Conservation (phyloP, 2,797 vertebrate genomes). For the Taeniopygia guttata region DNA sequence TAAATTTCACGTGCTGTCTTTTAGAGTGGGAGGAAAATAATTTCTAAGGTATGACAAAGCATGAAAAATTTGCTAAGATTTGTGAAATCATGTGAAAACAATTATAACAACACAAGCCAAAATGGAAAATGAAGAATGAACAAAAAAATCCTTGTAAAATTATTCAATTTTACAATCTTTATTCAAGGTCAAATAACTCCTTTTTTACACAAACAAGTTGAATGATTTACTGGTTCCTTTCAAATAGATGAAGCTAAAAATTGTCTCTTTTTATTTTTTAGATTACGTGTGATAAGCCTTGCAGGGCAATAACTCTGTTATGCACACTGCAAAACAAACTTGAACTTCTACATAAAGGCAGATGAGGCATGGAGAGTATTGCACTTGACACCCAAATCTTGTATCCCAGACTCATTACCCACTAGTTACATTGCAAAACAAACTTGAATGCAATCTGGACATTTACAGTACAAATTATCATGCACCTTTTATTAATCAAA, state of each 20-base stretch:
- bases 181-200: neutral
- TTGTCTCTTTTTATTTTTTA: neutral
- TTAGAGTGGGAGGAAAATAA: neutral
- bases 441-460: neutral
- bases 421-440: neutral
- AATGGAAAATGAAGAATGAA: neutral
- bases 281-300: neutral
- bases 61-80: neutral
- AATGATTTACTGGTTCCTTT: neutral
- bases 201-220: slow-evolving; percentile 1
- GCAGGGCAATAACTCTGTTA: neutral
- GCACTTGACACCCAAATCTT: neutral
- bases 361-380: neutral
- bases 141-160: neutral
- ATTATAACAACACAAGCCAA: neutral
- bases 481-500: neutral
- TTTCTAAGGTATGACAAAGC: neutral
- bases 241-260: neutral
- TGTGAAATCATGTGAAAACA: neutral
- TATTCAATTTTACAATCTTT: neutral
- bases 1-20: neutral
- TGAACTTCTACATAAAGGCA: neutral
- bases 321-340: neutral
- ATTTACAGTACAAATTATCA: neutral
- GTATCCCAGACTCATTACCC: neutral